A percentile compares a stretch with the other conserved stretches of the same genome.
Evolutionary conservation across 2,888 invertebrate genomes (phyloP).

Genomic region (Arctia plantaginis): DNA sequence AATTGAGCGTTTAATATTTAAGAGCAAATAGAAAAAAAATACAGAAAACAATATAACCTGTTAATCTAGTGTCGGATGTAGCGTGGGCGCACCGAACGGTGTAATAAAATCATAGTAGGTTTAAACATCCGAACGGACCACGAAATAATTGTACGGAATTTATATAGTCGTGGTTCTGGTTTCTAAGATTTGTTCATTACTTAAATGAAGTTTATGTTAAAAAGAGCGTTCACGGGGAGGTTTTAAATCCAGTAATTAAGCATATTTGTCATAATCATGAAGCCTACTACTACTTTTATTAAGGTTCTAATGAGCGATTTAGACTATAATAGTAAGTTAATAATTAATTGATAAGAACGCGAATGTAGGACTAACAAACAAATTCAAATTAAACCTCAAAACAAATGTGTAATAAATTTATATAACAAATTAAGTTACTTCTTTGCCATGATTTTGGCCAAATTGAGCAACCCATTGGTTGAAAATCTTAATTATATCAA

Average conservation of each 20-base stretch:
- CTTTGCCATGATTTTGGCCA: slow-evolving; percentile 9
- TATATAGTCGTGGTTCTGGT: slow-evolving; percentile 52
- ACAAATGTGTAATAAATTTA: not conserved
- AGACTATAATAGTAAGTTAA: not conserved
- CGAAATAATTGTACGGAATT: slow-evolving; percentile 71
- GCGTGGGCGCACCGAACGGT: slow-evolving; percentile 72
- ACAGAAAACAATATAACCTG: slow-evolving; percentile 55
- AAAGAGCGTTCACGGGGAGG: not conserved
- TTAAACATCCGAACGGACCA: slow-evolving; percentile 64
- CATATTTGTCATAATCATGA: not conserved
- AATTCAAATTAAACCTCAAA: not conserved
- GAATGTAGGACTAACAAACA: not conserved
- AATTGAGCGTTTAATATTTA: slow-evolving; percentile 52
- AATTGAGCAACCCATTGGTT: slow-evolving; percentile 18
- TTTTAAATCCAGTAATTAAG: not conserved
- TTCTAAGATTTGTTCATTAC: slow-evolving; percentile 57
- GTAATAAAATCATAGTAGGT: slow-evolving; percentile 65
- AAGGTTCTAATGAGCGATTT: not conserved
- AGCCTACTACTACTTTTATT: not conserved
- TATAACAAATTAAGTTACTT: too few relatives aligned
- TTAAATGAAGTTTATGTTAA: slow-evolving; percentile 50
- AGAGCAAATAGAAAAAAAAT: slow-evolving; percentile 46
- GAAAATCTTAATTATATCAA: slow-evolving; percentile 22
- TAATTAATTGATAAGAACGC: not conserved
- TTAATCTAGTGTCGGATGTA: slow-evolving; percentile 62